A percentile compares a stretch with the other conserved stretches of the same genome.
Conservation (phyloP, 2,888 invertebrate genomes). For the Nemotelus nigrinus region DNA sequence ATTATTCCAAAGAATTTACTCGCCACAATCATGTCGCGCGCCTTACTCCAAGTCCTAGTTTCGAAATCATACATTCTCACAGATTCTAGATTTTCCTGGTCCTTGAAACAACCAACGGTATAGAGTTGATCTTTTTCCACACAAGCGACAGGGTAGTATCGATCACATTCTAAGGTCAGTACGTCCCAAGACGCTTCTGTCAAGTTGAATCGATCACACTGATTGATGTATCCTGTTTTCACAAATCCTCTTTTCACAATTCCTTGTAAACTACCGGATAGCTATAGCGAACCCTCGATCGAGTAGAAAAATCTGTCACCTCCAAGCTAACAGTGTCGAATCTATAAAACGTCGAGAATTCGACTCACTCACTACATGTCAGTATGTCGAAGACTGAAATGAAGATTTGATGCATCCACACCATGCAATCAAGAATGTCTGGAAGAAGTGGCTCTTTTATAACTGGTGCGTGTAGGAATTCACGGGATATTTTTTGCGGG, state of each 20-base stretch:
- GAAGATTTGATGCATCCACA: slow-evolving; percentile 27
- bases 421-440: not conserved
- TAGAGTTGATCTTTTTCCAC: slow-evolving; percentile 14
- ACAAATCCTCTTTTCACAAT: too few species aligned
- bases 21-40: not conserved
- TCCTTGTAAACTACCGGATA: slow-evolving; percentile 15
- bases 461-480: not conserved
- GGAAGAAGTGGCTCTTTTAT: not conserved
- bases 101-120: slow-evolving; percentile 3
- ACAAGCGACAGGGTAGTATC: slow-evolving; percentile 12
- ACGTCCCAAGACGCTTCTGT: slow-evolving; percentile 6
- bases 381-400: slow-evolving; percentile 7
- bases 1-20: slow-evolving; percentile 22
- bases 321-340: not conserved
- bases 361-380: not conserved
- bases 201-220: not conserved
- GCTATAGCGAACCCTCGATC: slow-evolving; percentile 6
- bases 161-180: slow-evolving; percentile 19
- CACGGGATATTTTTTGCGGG: slow-evolving; percentile 1
- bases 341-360: slow-evolving; percentile 15
- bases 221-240: too few species aligned
- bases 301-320: not conserved
- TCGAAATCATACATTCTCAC: slow-evolving; percentile 17
- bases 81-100: not conserved
- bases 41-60: not conserved